Evolutionary conservation across 2,888 invertebrate genomes (phyloP), one percentile per base, ranked within the genome.

Genomic region (Tetranychus truncatus): DNA sequence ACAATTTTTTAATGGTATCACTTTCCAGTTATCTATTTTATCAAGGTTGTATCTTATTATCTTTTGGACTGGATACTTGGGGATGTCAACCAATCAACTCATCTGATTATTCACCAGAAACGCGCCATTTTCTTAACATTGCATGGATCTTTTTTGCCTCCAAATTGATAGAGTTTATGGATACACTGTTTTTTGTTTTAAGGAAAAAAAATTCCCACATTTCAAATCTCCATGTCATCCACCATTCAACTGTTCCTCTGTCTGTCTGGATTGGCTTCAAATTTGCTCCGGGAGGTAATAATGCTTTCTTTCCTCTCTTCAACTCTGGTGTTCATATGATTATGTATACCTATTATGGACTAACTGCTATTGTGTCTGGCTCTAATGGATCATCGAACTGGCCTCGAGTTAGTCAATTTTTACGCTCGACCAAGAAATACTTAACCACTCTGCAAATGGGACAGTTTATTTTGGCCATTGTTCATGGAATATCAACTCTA

Each of bases 401-500:
- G 9, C 78, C 78, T 15, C 55, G 71, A 24, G 74, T 79, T 44
- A 76, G 75, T 55, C 76, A 76, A 1, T 78, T 76, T 74, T 75
- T 79, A 11, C 78, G 79, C 78, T 79, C 79, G 78, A 24, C 21
- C 78, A 79, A 79, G 76, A 77, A 78, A 74, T 79, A 79, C 75
- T 76, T 79, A 72, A 79, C 79, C 45, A 76, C 74, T 34, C 69
- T 79, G 8, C 79, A 79, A 72, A 77, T 79, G 65, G 71, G 75
- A 4, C 79, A 79, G 67, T 79, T 79, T 74, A 73, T 78, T 1
- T 45, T 76, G 11, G 77, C 78, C 34, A 78, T 79, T 20, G 65
- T 65, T 18, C 45, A 71, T 20, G 74, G 71, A 18, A 15, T 75
- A 65, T 45, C n/a, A n/a, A n/a, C n/a, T 5, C n/a, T 75, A 18